A percentile compares a stretch with the other conserved stretches of the same genome.
These are phyloP conservation scores for Euwallacea fornicatus DNA, from an alignment of 1,140 invertebrate genomes.

Conservation along the genomic window DNA sequence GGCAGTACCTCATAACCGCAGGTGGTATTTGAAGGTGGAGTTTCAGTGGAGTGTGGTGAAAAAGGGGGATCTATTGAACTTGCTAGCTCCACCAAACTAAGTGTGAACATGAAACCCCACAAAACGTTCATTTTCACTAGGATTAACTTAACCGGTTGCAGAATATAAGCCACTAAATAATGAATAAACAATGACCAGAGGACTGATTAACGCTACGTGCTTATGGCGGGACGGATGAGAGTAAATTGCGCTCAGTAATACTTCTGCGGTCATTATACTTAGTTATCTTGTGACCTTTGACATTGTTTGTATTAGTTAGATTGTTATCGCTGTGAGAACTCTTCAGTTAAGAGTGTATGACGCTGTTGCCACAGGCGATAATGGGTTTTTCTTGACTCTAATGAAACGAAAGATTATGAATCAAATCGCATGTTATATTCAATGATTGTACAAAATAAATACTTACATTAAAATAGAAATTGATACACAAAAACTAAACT, in stretches of 20 bases:
- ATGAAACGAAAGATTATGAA: neutral
- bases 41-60: neutral
- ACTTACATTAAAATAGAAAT: neutral
- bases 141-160: neutral
- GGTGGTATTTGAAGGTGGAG: slow-evolving; percentile 10
- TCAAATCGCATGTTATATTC: neutral
- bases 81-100: neutral
- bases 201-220: too few species aligned
- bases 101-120: neutral
- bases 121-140: neutral
- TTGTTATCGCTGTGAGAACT: neutral
- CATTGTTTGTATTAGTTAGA: neutral
- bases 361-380: too few species aligned
- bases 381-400: too few species aligned
- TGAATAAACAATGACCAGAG: neutral
- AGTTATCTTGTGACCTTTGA: neutral
- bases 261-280: neutral
- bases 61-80: neutral
- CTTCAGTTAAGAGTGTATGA: too few species aligned
- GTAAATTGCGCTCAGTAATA: neutral
- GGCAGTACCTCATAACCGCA: slow-evolving; percentile 36
- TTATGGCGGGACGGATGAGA: too few species aligned
- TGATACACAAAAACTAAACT: neutral
- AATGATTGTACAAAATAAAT: neutral
- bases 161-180: neutral